These are phyloP conservation scores for Periophthalmus magnuspinnatus DNA, from an alignment of 2,797 vertebrate species.

Conservation along the genomic window DNA sequence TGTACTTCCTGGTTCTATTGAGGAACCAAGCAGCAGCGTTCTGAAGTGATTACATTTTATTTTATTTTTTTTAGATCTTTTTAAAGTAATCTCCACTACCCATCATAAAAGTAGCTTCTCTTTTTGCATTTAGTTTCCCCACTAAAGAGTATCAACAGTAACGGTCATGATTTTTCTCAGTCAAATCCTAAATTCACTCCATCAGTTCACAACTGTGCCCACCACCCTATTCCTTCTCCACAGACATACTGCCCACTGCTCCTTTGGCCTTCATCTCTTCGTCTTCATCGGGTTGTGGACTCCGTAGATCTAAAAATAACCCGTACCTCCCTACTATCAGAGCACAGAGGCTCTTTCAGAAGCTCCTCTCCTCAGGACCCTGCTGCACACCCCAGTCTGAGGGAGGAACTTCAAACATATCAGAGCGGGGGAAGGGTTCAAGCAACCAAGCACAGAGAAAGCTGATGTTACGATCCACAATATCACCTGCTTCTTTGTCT, in stretches of 20 bases:
- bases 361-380: conserved; percentile 50
- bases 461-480: conserved; percentile 6
- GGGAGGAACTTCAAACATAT: conserved; percentile 60
- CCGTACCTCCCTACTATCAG: conserved; percentile 52
- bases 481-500: conserved; percentile 19
- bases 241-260: neutral
- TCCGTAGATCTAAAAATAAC: conserved; percentile 63
- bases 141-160: too few species aligned
- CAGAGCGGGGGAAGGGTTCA: conserved; percentile 30
- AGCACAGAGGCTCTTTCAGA: conserved; percentile 62
- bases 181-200: too few species aligned
- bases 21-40: too few species aligned
- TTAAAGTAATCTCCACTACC: too few species aligned
- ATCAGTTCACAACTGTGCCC: neutral
- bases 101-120: too few species aligned
- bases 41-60: too few species aligned
- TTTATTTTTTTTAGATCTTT: too few species aligned
- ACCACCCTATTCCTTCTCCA: too few species aligned
- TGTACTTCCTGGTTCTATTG: too few species aligned
- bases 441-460: conserved; percentile 13
- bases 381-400: conserved; percentile 47
- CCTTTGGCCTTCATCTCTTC: conserved; percentile 22
- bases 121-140: too few species aligned
- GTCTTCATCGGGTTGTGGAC: conserved; percentile 38
- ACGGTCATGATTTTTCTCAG: too few species aligned